phyloP scores from a whole-genome alignment of 2,113 vertebrate genomes.

The Sphyrna mokarran region DNA sequence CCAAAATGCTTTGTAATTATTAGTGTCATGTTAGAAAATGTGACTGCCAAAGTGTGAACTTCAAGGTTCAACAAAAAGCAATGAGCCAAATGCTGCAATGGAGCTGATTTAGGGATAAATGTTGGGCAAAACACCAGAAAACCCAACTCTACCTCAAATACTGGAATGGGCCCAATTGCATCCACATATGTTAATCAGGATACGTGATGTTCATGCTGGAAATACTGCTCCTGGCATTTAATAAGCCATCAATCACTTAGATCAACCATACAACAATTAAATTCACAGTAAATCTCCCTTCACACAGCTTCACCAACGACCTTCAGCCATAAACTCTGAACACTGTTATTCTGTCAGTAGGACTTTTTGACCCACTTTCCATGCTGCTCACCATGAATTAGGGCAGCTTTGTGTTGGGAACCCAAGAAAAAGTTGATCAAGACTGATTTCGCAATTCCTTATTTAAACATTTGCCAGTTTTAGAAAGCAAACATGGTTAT shows the following conservation, averaged over 20 bases:
- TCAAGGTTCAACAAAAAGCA: neutral
- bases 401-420: neutral
- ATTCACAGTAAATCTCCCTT: neutral
- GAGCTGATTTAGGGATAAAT: neutral
- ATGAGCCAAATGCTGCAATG: neutral
- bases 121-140: neutral
- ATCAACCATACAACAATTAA: neutral
- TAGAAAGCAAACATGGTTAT: neutral
- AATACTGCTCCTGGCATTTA: neutral
- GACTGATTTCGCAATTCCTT: neutral
- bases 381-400: neutral
- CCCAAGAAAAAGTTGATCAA: neutral
- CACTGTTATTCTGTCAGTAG: neutral
- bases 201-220: neutral
- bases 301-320: neutral
- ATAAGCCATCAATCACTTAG: neutral
- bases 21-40: neutral
- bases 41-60: neutral
- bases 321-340: neutral
- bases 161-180: neutral
- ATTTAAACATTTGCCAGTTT: neutral
- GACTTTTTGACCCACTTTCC: neutral
- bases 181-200: neutral
- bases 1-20: neutral
- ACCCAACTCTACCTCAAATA: neutral